These are phyloP conservation scores for Agrochola macilenta DNA, from an alignment of 2,888 invertebrate genomes.

Conservation along the genomic window DNA sequence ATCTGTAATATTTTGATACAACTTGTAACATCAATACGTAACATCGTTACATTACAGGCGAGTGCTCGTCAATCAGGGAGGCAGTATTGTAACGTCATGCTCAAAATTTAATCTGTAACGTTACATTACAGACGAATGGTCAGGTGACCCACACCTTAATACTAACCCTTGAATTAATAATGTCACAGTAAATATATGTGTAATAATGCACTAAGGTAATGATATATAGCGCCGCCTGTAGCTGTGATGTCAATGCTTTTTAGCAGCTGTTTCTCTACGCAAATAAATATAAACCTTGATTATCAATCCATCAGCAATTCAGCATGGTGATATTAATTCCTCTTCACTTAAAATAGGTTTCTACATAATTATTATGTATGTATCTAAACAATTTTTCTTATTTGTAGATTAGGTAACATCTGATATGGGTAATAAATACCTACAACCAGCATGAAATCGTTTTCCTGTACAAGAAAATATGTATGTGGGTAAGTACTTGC, in stretches of 20 bases:
- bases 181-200: neutral
- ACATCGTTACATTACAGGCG: no score
- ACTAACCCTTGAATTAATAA: neutral
- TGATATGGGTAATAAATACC: neutral
- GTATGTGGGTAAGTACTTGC: slow-evolving; percentile 9
- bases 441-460: slow-evolving; percentile 1
- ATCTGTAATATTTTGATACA: no score
- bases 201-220: no score
- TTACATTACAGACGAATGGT: no score
- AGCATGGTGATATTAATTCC: neutral
- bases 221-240: neutral
- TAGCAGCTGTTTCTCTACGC: neutral
- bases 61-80: no score
- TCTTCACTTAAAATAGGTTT: neutral
- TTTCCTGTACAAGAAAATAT: slow-evolving; percentile 22
- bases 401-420: neutral
- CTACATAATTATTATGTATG: neutral
- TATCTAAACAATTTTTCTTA: neutral
- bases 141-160: neutral
- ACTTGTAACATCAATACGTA: no score
- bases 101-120: no score
- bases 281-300: neutral
- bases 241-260: neutral
- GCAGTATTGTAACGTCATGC: no score
- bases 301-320: neutral